Base-by-base conservation (phyloP, 2,888 invertebrate species). In the Helobdella robusta region DNA sequence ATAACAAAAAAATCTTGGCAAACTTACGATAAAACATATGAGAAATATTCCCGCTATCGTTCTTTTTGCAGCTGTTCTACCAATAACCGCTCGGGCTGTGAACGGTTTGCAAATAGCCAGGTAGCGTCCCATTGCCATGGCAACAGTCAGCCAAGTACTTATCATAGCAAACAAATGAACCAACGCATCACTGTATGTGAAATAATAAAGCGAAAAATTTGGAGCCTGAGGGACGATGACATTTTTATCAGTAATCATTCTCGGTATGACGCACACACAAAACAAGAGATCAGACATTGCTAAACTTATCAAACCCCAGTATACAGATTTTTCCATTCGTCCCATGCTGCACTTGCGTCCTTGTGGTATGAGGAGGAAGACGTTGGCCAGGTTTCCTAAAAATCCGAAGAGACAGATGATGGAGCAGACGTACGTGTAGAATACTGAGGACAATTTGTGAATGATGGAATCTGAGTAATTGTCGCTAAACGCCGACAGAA, bases 331-430 rank as follows among this genome's bases (percentile, higher is more conserved):
- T 69, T 77, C 77, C 75, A 77, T 77, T 68, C 75, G 73, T 32
- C 75, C 74, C 63, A 76, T 71, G 2, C 73, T 70, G 50, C 72
- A 68, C 62, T 74, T 73, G 30, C 74, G 71, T 58, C 76, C 74
- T 66, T 76, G 75, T 11, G 73, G 71, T 1, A 75, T 74, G n/a
- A 77, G 71, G 3, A 77, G 74, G 28, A 76, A 63, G 63, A 77
- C 71, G 61, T 75, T 75, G 3, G 75, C 69, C 4, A 75, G 67
- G 61, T 77, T 77, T 34, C 77, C 77, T 5, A 76, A 58, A 56
- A 77, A 68, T 32, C 77, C 76, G 64, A 77, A 73, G 1, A 70
- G 72, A 48, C 67, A 69, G 73, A 88, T 82, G 67, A 87, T 87
- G 70, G 87, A 77, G 52, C 86, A 82, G 46, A 70, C 52, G 59